Conservation (phyloP, 2,113 vertebrate species). For the Cephalophus harveyi region DNA sequence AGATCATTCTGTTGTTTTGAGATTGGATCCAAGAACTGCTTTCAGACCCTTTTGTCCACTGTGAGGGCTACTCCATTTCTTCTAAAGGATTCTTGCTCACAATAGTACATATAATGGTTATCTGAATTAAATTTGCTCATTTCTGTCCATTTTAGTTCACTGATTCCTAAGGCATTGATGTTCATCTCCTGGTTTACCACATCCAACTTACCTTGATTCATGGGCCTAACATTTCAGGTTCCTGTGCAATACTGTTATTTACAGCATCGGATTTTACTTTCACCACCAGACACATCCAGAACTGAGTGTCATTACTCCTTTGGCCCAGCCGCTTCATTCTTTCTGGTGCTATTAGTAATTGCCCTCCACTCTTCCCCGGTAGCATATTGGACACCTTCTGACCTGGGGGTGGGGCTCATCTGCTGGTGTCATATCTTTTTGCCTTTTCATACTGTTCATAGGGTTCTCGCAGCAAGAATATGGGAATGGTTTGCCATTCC, state of each 20-base stretch:
- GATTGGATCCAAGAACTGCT: not conserved
- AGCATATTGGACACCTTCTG: not conserved
- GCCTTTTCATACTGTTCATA: not conserved
- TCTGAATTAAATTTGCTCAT: not conserved
- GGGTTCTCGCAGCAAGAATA: not conserved
- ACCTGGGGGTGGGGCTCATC: not conserved
- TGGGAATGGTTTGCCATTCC: not conserved
- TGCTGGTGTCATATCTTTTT: not conserved
- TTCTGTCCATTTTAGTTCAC: not conserved
- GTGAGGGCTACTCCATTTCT: not conserved
- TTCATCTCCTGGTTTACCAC: not conserved
- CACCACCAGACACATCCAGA: not conserved
- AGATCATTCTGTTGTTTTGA: not conserved
- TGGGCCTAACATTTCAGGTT: not conserved
- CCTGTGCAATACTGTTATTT: not conserved
- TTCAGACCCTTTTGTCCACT: not conserved
- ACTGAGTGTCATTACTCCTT: not conserved
- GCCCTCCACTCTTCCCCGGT: accelerated
- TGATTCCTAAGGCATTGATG: not conserved
- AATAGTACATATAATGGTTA: not conserved
- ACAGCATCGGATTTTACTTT: not conserved
- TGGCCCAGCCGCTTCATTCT: not conserved
- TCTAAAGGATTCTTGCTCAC: not conserved
- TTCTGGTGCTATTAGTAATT: not conserved
- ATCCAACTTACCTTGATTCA: not conserved